A percentile compares a stretch with the other conserved stretches of the same genome.
phyloP scores from a whole-genome alignment of 2,797 vertebrate genomes.

The Pangasius macronema region DNA sequence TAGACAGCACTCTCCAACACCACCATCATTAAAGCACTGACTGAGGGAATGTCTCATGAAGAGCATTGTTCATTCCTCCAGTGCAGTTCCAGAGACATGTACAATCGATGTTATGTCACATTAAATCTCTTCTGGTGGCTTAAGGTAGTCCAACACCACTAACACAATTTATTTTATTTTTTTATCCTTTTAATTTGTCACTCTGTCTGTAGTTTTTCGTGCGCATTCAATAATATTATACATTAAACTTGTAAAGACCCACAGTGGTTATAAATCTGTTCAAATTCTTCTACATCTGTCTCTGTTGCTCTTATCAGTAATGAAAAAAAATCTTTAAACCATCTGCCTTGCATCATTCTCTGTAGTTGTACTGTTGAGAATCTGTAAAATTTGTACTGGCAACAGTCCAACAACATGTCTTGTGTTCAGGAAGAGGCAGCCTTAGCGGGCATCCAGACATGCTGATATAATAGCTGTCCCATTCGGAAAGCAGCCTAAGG shows the following conservation, averaged over 20 bases:
- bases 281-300: neutral
- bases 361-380: neutral
- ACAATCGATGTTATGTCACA: neutral
- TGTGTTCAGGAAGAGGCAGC: neutral
- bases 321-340: neutral
- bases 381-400: neutral
- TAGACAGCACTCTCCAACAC: neutral
- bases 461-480: neutral
- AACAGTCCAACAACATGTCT: neutral
- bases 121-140: neutral
- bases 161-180: neutral
- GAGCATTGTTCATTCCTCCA: neutral
- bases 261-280: neutral
- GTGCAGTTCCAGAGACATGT: neutral
- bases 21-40: neutral
- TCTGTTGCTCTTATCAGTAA: neutral
- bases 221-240: neutral
- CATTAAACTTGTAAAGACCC: neutral
- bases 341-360: constrained; percentile 3
- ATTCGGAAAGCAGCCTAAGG: neutral
- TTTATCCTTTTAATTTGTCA: neutral
- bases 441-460: constrained; percentile 1
- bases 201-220: neutral
- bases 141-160: neutral
- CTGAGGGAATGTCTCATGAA: neutral